A percentile compares a stretch with the other conserved stretches of the same genome.
These are phyloP conservation scores for Nomada goodeniana DNA, from an alignment of 2,888 invertebrate species.

Conservation along the genomic window DNA sequence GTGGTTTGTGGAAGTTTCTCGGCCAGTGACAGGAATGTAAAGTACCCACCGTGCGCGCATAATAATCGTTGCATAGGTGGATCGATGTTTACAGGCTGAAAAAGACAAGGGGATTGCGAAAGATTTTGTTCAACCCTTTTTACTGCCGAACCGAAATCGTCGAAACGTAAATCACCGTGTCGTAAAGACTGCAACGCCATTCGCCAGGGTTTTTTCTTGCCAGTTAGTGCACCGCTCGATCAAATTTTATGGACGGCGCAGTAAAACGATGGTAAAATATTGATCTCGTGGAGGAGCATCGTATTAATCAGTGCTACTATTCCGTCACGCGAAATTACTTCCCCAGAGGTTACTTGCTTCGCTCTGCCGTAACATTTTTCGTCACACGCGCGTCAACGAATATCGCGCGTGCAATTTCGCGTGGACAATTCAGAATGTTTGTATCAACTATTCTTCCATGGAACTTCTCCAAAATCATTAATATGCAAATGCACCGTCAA, in stretches of 20 bases:
- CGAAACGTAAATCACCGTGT: conserved; percentile 24
- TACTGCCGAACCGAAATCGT: background rate
- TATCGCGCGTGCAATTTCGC: no score
- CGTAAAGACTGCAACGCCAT: conserved; percentile 9
- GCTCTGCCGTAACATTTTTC: background rate
- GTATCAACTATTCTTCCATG: no score
- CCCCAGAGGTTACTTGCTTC: no score
- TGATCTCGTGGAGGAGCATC: background rate
- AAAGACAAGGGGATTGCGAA: conserved; percentile 27
- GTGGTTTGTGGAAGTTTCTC: conserved; percentile 20
- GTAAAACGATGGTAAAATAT: conserved; percentile 22
- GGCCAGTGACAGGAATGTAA: conserved; percentile 35
- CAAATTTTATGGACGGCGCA: conserved; percentile 18
- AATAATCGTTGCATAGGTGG: conserved; percentile 41
- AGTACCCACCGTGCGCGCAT: conserved; percentile 31
- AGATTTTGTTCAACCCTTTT: conserved; percentile 41
- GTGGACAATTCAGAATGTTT: no score
- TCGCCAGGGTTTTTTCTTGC: conserved; percentile 10
- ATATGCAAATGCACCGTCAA: no score
- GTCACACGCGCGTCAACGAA: background rate
- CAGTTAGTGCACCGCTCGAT: background rate
- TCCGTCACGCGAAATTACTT: background rate
- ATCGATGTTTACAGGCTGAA: conserved; percentile 34
- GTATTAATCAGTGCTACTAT: conserved; percentile 10
- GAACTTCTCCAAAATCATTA: no score